Evolutionary conservation across 1,140 invertebrate genomes (phyloP).

Genomic region (Galleria mellonella): DNA sequence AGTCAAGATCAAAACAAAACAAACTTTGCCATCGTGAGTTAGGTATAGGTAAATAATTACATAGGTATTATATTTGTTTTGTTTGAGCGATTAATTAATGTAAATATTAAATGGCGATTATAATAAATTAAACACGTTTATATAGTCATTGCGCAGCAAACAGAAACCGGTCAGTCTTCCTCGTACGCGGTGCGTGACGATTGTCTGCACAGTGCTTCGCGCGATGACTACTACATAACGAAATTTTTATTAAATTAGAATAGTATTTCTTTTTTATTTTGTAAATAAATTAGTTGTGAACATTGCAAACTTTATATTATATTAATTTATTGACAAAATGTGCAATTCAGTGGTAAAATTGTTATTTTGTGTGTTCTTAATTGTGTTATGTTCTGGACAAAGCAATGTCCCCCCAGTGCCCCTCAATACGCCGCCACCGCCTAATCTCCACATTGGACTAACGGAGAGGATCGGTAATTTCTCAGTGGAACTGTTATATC

Average conservation of each 20-base stretch:
- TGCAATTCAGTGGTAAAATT: not conserved
- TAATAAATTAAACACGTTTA: not conserved
- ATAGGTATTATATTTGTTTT: too few species aligned
- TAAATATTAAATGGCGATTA: not conserved
- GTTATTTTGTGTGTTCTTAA: not conserved
- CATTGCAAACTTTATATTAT: not conserved
- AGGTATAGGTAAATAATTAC: too few species aligned
- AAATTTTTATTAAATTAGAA: not conserved
- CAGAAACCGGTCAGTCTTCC: constrained; percentile 15
- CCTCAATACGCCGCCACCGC: not conserved
- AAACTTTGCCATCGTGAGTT: too few species aligned
- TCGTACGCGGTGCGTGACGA: not conserved
- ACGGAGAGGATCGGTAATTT: constrained; percentile 59
- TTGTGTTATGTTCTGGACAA: constrained; percentile 7
- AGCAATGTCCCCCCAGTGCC: not conserved
- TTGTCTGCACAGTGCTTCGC: not conserved
- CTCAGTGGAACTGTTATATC: constrained; percentile 54
- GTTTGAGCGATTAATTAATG: too few species aligned
- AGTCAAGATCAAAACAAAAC: too few species aligned
- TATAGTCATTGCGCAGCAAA: not conserved
- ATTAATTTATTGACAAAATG: constrained; percentile 1
- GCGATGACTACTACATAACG: not conserved
- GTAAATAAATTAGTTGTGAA: too few species aligned
- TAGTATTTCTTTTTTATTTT: too few species aligned
- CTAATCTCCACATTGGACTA: constrained; percentile 19